phyloP scores from a whole-genome alignment of 2,888 invertebrate genomes.

The Trichopoda pennipes region DNA sequence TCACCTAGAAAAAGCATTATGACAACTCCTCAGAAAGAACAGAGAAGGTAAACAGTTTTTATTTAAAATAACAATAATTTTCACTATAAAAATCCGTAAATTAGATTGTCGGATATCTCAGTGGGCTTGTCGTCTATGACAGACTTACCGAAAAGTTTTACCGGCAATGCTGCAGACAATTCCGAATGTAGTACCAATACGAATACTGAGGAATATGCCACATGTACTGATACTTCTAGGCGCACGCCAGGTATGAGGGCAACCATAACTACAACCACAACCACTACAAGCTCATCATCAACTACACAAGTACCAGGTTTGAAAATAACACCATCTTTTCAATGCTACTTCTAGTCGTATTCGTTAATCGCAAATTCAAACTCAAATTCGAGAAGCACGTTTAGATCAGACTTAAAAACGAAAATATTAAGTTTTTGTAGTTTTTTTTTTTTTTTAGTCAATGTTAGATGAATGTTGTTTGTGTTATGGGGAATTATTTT shows the following conservation, averaged over 20 bases:
- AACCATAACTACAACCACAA: conserved; percentile 81
- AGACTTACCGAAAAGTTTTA: conserved; percentile 49
- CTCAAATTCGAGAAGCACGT: conserved; percentile 43
- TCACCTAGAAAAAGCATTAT: conserved; percentile 54
- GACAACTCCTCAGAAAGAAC: conserved; percentile 48
- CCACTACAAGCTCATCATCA: conserved; percentile 81
- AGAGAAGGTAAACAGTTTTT: conserved; percentile 52
- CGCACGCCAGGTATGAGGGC: conserved; percentile 83
- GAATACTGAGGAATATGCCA: conserved; percentile 92
- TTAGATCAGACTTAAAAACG: conserved; percentile 22
- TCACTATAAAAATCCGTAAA: background rate
- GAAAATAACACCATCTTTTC: conserved; percentile 69
- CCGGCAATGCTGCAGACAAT: conserved; percentile 84
- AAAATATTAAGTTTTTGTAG: conserved; percentile 16
- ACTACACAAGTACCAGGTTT: conserved; percentile 82
- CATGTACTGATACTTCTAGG: conserved; percentile 90
- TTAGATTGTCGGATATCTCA: conserved; percentile 60
- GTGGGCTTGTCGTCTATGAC: conserved; percentile 52
- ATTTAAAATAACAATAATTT: background rate
- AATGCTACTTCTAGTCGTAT: background rate
- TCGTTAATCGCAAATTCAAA: conserved; percentile 63
- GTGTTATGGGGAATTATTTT: conserved; percentile 26
- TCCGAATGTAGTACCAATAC: conserved; percentile 91
- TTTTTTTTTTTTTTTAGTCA: too few species aligned
- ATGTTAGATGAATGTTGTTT: conserved; percentile 43